phyloP scores from a whole-genome alignment of 2,888 invertebrate genomes.

The Hirtodrosophila confusa region DNA sequence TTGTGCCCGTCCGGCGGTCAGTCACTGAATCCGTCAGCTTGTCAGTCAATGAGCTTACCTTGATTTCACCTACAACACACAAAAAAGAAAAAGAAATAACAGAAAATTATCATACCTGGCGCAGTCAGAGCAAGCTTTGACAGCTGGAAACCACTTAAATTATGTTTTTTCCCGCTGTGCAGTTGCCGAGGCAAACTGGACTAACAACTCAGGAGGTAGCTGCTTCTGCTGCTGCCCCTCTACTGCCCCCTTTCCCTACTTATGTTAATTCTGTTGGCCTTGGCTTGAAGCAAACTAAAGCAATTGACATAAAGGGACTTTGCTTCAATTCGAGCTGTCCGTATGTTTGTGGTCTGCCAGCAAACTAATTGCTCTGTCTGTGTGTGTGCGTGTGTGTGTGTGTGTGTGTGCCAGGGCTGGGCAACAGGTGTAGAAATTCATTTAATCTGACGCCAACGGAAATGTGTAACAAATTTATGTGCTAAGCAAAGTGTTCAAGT shows the following conservation, averaged over 20 bases:
- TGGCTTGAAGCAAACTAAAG: conserved; percentile 58
- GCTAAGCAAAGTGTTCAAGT: conserved; percentile 6
- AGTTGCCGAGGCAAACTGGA: conserved; percentile 38
- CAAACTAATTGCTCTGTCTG: conserved; percentile 51
- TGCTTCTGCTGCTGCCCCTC: conserved; percentile 7
- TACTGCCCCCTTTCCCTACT: conserved; percentile 28
- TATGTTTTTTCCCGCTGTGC: conserved; percentile 69
- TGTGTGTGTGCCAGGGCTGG: conserved; percentile 4
- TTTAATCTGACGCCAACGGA: conserved; percentile 24
- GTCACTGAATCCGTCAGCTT: conserved; percentile 37
- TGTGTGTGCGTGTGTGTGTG: background rate
- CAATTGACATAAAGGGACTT: conserved; percentile 72
- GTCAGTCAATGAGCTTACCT: conserved; percentile 63
- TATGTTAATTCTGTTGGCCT: conserved; percentile 69
- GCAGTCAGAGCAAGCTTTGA: conserved; percentile 62
- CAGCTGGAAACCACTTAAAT: conserved; percentile 80
- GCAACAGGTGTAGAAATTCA: conserved; percentile 50
- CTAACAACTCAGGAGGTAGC: conserved; percentile 19
- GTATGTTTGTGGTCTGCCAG: conserved; percentile 20
- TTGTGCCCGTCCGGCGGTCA: conserved; percentile 35
- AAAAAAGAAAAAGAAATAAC: conserved; percentile 11
- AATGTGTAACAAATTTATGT: conserved; percentile 23
- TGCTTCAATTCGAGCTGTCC: conserved; percentile 15
- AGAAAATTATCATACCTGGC: conserved; percentile 56
- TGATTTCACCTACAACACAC: conserved; percentile 17